Evolutionary conservation across 1,140 invertebrate species (phyloP).

Genomic region (Zaprionus nigranus): DNA sequence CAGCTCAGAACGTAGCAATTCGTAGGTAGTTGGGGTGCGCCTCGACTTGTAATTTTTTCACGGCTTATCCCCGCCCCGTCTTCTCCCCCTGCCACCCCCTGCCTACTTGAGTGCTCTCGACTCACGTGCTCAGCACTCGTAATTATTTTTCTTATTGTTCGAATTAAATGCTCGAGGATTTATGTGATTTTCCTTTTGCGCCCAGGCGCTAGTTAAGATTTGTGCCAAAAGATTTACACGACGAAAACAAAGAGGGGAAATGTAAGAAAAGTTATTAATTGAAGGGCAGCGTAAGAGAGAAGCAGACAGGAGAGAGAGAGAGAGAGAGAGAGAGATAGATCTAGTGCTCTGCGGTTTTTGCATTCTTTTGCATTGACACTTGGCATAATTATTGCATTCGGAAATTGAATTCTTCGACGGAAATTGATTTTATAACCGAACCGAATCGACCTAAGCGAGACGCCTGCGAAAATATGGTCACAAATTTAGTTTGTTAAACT

Average conservation of each 20-base stretch:
- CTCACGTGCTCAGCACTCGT: slow-evolving; percentile 80
- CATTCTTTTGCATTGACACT: slow-evolving; percentile 65
- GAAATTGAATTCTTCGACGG: slow-evolving; percentile 78
- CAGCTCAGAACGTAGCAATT: slow-evolving; percentile 60
- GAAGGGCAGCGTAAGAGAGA: slow-evolving; percentile 24
- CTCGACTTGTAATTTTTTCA: slow-evolving; percentile 76
- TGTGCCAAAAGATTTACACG: slow-evolving; percentile 52
- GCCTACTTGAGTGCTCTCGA: slow-evolving; percentile 61
- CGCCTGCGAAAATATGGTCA: slow-evolving; percentile 9
- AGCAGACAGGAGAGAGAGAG: neutral
- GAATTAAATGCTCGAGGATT: slow-evolving; percentile 80
- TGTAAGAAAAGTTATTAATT: slow-evolving; percentile 68
- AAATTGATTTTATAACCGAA: slow-evolving; percentile 81
- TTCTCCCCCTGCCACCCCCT: too few species aligned
- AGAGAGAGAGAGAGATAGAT: neutral
- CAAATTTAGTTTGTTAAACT: slow-evolving; percentile 42
- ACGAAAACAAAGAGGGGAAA: slow-evolving; percentile 21
- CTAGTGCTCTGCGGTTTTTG: slow-evolving; percentile 47
- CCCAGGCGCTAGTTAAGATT: slow-evolving; percentile 47
- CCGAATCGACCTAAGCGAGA: slow-evolving; percentile 21
- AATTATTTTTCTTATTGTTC: slow-evolving; percentile 83
- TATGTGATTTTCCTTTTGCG: slow-evolving; percentile 63
- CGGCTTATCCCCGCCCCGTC: slow-evolving; percentile 56
- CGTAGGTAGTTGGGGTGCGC: slow-evolving; percentile 32
- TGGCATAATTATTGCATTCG: slow-evolving; percentile 84